Conservation (phyloP, 1,140 invertebrate genomes). For the Scaptomyza hsui region DNA sequence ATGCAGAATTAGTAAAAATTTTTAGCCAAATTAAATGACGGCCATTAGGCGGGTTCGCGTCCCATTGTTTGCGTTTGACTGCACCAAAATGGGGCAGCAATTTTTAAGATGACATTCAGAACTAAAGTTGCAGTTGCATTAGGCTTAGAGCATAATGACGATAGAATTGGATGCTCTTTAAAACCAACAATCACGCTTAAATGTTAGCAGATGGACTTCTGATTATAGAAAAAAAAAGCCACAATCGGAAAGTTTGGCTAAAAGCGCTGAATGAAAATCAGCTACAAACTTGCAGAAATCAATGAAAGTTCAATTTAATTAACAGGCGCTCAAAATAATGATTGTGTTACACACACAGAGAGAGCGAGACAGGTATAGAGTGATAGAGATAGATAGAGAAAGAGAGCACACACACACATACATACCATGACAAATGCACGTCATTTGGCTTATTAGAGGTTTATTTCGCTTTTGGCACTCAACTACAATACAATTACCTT, state of each 20-base stretch:
- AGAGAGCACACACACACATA: conserved; percentile 8
- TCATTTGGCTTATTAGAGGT: conserved; percentile 79
- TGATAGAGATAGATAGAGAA: not conserved
- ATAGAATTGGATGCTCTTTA: no score
- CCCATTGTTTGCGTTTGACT: conserved; percentile 46
- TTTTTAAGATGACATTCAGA: conserved; percentile 16
- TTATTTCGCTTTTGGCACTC: conserved; percentile 74
- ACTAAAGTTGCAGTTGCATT: not conserved
- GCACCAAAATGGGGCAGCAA: conserved; percentile 39
- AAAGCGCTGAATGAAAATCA: not conserved
- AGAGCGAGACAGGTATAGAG: not conserved
- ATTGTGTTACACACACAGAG: conserved; percentile 11
- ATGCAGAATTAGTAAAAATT: conserved; percentile 49
- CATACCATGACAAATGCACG: conserved; percentile 66
- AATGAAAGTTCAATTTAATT: conserved; percentile 47
- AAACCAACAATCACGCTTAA: no score
- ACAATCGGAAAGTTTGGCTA: no score
- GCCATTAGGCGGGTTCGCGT: conserved; percentile 20
- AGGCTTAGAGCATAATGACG: not conserved
- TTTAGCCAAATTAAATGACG: conserved; percentile 67
- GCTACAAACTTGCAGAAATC: conserved; percentile 3
- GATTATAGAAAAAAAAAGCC: no score
- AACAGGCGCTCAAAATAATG: conserved; percentile 42
- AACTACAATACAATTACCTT: conserved; percentile 76
- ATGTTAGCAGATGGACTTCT: no score